These are phyloP conservation scores for Cyphomyrus discorhynchus DNA, from an alignment of 2,113 vertebrate species.

Conservation along the genomic window DNA sequence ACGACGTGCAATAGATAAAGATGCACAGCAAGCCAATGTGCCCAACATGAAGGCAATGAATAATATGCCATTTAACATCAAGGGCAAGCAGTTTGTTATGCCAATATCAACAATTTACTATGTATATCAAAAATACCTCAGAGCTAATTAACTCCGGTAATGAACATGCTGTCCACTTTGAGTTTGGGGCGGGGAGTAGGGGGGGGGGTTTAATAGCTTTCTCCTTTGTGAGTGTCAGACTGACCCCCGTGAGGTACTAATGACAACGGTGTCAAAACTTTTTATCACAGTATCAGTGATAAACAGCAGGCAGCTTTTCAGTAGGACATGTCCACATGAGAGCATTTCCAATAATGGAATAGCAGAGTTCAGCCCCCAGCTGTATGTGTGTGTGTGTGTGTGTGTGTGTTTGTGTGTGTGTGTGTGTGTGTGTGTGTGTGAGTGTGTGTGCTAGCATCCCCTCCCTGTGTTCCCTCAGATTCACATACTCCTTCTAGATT, in stretches of 20 bases:
- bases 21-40: not conserved
- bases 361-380: not conserved
- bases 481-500: not conserved
- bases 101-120: not conserved
- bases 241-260: not conserved
- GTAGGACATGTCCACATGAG: not conserved
- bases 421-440: not conserved
- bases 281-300: not conserved
- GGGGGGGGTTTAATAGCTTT: not conserved
- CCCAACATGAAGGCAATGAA: not conserved
- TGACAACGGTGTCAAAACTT: not conserved
- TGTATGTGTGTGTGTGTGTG: not conserved
- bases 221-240: not conserved
- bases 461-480: not conserved
- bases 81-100: conserved; percentile 6
- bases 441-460: not conserved
- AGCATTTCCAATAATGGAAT: not conserved
- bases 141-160: not conserved
- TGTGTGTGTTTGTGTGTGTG: not conserved
- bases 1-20: not conserved
- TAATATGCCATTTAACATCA: not conserved
- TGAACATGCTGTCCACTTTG: not conserved
- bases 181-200: not conserved
- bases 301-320: not conserved
- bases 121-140: not conserved